Evolutionary conservation across 2,888 invertebrate species (phyloP), one percentile per base, ranked within the genome.

Genomic region (Cephus spinipes): DNA sequence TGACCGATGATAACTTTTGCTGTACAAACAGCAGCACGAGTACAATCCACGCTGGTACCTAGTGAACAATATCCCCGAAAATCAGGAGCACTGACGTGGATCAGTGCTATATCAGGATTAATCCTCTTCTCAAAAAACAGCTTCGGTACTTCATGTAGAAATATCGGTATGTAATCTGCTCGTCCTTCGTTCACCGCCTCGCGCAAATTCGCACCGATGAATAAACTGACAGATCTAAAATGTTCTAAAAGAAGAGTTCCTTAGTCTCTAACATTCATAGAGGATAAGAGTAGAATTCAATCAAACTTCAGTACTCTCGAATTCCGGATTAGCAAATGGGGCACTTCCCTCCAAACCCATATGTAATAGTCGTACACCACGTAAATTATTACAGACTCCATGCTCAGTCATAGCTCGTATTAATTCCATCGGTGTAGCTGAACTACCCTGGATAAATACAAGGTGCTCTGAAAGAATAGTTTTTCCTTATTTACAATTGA

Each of bases 21-120:
- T 83, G 93, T 92, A 73, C 92, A 91, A 9, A 94, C 86, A 4
- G 94, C 95, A 35, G 94, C 93, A 74, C 94, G 89, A 0, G 94
- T 92, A 82, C 93, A 93, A 85, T 95, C 95, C 0, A 94, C 93
- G 85, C 93, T 94, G 4, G 94, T 93, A 11, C 95, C 95, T 68
- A 95, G 89, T 34, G 93, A 93, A 86, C 94, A 94, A 87, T 93
- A 95, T 1, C 95, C 95, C 83, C 94, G 94, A 36, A 92, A 89
- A 84, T 95, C 95, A 3, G 94, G 94, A 1, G 94, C 93, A 15
- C 93, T 93, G 0, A 94, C 91, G 80, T 93, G 92, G 30, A 93
- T 91, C 23, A 93, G 83, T 9, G 92, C 93, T 2, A 94, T 92
- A 86, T 95, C 94, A 0, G 94, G 92, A 76, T 92, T 87, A 36